Percentiles rank a stretch among this genome's conserved stretches.
Evolutionary conservation across 2,888 invertebrate species (phyloP).

Genomic region (Melanostoma mellinum): DNA sequence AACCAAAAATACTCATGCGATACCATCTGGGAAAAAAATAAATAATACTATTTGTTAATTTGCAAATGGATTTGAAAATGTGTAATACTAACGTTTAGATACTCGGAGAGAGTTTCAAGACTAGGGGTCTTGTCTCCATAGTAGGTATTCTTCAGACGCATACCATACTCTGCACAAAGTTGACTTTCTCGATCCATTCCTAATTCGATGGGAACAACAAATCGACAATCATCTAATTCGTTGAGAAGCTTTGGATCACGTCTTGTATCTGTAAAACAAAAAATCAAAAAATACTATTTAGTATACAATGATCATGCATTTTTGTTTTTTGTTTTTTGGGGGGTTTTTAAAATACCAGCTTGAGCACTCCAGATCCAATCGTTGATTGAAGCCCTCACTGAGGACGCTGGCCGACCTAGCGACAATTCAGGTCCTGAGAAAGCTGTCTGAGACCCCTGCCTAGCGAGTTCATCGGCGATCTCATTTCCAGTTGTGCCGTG

Average conservation of each 20-base stretch:
- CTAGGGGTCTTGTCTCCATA: slow-evolving; percentile 80
- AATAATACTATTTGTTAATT: neutral
- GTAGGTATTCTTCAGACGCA: slow-evolving; percentile 77
- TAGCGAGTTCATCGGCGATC: too few species aligned
- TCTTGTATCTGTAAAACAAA: slow-evolving; percentile 76
- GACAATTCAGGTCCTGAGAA: too few species aligned
- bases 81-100: slow-evolving; percentile 77
- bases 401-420: too few species aligned
- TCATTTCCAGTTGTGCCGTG: too few species aligned
- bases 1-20: slow-evolving; percentile 82
- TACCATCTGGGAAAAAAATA: slow-evolving; percentile 77
- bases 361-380: too few species aligned
- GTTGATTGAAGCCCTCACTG: too few species aligned
- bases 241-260: slow-evolving; percentile 79
- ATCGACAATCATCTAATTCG: slow-evolving; percentile 79
- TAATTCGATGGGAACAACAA: slow-evolving; percentile 80
- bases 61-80: neutral
- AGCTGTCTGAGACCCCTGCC: too few species aligned
- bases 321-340: too few species aligned
- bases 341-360: too few species aligned
- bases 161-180: slow-evolving; percentile 78
- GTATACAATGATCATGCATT: too few species aligned
- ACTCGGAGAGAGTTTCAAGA: slow-evolving; percentile 80
- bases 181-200: slow-evolving; percentile 79
- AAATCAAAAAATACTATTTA: neutral